Evolutionary conservation across 2,888 invertebrate genomes (phyloP).

Genomic region (Halocaridina rubra): DNA sequence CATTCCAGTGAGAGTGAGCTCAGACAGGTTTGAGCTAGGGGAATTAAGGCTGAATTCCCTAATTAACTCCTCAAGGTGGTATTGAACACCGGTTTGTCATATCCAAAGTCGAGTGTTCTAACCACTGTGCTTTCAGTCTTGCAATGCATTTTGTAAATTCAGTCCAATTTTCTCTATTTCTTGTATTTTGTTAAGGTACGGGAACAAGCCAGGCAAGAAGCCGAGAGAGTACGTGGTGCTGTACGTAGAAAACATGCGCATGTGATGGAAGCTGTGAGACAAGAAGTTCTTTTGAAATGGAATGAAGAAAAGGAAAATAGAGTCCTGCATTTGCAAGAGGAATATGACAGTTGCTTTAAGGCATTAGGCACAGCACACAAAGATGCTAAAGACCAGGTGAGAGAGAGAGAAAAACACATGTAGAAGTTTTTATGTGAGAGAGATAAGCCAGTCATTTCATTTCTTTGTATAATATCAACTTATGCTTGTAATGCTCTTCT

Average conservation of each 20-base stretch:
- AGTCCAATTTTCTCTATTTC: not conserved
- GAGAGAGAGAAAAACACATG: not conserved
- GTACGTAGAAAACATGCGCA: not conserved
- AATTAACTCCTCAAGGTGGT: not conserved
- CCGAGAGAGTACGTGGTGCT: not conserved
- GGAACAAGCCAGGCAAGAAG: constrained; percentile 19
- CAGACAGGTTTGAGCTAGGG: not conserved
- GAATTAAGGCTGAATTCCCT: not conserved
- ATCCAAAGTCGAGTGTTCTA: no score
- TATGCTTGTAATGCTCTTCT: no score
- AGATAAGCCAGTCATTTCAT: not conserved
- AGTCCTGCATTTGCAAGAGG: not conserved
- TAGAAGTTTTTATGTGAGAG: not conserved
- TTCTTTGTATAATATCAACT: not conserved
- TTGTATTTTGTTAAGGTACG: constrained; percentile 4
- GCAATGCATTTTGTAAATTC: not conserved
- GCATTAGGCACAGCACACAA: constrained; percentile 26
- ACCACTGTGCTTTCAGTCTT: no score
- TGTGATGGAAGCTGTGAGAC: not conserved
- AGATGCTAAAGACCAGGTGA: constrained; percentile 18
- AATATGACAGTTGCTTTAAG: not conserved
- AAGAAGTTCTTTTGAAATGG: not conserved
- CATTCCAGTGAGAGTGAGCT: no score
- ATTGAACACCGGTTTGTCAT: not conserved
- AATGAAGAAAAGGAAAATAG: not conserved